Conservation (phyloP, 2,113 vertebrate genomes). For the Tricholaema leucomelas region DNA sequence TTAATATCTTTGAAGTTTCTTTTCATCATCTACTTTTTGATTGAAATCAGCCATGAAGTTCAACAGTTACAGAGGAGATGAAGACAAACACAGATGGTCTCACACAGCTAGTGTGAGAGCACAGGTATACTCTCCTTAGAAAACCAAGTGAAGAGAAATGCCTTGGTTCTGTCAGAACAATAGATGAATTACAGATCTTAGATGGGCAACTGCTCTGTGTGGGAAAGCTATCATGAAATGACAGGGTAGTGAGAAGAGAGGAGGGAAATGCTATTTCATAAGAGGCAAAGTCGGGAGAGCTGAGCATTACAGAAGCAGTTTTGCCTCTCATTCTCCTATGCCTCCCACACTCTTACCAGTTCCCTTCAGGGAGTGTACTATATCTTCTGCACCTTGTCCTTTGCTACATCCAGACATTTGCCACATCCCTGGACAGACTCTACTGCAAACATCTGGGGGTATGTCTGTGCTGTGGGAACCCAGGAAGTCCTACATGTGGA, state of each 20-base stretch:
- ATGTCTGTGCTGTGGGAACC: accelerated
- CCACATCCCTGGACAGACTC: background rate
- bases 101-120: background rate
- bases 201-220: background rate
- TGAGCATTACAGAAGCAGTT: background rate
- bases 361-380: background rate
- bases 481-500: accelerated
- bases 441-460: background rate
- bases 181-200: background rate
- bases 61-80: background rate
- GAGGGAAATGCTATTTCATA: background rate
- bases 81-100: background rate
- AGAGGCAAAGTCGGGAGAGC: background rate
- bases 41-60: background rate
- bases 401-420: background rate
- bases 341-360: background rate
- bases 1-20: background rate
- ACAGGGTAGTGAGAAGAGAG: background rate
- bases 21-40: background rate
- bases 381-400: background rate
- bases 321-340: background rate
- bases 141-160: background rate
- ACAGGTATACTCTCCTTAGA: background rate
- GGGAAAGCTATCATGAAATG: background rate
- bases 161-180: background rate